Evolutionary conservation across 2,888 invertebrate genomes (phyloP).

Genomic region (Hemaris fuciformis): DNA sequence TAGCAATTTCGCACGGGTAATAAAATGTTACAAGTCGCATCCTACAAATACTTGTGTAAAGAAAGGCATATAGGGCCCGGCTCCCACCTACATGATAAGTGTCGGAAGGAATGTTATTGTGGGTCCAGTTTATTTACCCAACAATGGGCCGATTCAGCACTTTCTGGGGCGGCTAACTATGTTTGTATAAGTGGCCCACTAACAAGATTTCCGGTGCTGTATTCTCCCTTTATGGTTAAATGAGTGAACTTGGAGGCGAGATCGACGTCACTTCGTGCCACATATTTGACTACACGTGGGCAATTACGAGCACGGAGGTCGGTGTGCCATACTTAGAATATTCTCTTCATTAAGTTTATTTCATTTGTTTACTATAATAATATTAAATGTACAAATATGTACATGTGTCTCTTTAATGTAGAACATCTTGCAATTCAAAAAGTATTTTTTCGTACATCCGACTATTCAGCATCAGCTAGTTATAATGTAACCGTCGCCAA

Average conservation of each 20-base stretch:
- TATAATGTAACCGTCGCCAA: no score
- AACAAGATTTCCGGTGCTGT: constrained; percentile 8
- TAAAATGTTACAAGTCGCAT: not conserved
- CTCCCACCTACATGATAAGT: constrained; percentile 3
- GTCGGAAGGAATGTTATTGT: constrained; percentile 8
- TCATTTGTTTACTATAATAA: no score
- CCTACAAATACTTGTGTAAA: not conserved
- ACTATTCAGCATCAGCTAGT: no score
- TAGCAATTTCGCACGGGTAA: not conserved
- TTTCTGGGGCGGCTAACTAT: constrained; percentile 10
- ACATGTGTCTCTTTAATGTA: no score
- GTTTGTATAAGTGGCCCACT: constrained; percentile 3
- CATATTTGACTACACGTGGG: constrained; percentile 2
- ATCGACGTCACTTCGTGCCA: constrained; percentile 2
- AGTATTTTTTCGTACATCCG: no score
- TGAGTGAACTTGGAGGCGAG: constrained; percentile 5
- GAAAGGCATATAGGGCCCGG: not conserved
- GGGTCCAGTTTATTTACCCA: constrained; percentile 6
- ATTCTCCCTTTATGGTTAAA: constrained; percentile 7
- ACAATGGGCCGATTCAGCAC: constrained; percentile 8
- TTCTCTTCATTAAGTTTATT: not conserved
- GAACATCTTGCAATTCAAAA: no score
- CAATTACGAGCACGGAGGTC: not conserved
- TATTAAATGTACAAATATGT: no score
- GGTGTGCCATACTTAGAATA: not conserved